A percentile compares a stretch with the other conserved stretches of the same genome.
phyloP scores from a whole-genome alignment of 2,113 vertebrate genomes.

The Orthonyx spaldingii region DNA sequence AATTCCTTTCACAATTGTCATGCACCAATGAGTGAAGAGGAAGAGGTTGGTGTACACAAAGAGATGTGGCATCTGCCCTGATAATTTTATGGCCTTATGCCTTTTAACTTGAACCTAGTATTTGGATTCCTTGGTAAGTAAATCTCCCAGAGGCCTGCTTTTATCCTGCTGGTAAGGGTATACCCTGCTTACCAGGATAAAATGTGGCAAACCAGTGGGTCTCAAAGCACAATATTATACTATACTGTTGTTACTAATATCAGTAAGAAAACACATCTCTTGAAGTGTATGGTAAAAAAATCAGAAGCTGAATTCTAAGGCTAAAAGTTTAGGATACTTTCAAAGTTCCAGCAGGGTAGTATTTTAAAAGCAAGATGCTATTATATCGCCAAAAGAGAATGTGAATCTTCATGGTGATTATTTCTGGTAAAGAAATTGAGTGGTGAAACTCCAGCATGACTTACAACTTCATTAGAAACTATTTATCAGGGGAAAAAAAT shows the following conservation, averaged over 20 bases:
- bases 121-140: slow-evolving; percentile 47
- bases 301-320: not conserved
- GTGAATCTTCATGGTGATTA: not conserved
- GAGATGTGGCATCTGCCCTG: not conserved
- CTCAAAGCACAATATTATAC: not conserved
- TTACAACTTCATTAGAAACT: not conserved
- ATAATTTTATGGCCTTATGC: not conserved
- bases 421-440: not conserved
- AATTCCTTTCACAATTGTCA: slow-evolving; percentile 14
- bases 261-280: not conserved
- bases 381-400: not conserved
- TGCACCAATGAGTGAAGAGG: not conserved
- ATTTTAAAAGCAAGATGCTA: not conserved
- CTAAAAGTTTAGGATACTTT: not conserved
- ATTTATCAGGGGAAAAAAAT: not conserved
- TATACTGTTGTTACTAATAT: not conserved
- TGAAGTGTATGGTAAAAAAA: not conserved
- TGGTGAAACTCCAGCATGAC: not conserved
- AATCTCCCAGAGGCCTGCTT: not conserved
- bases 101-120: not conserved
- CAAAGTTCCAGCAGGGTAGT: not conserved
- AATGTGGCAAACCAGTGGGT: not conserved
- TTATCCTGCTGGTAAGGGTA: not conserved
- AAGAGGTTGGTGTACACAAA: slow-evolving; percentile 6
- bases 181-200: not conserved